A percentile compares a stretch with the other conserved stretches of the same genome.
Evolutionary conservation across 1,140 invertebrate species (phyloP).

Genomic region (Paraescarpia echinospica): DNA sequence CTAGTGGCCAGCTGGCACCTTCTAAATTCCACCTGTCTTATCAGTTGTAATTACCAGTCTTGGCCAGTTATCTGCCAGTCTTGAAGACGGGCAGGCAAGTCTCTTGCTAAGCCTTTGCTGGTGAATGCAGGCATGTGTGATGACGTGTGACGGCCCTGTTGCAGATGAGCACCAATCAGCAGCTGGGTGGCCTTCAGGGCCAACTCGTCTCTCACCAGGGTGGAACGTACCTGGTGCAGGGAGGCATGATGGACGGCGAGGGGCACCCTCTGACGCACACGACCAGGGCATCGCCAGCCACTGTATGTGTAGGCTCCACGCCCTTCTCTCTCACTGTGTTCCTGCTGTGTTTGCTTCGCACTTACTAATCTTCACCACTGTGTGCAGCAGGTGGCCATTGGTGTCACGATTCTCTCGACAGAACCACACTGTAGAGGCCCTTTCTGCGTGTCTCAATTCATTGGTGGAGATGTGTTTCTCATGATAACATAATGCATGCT

Average conservation of each 20-base stretch:
- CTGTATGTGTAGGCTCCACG: constrained; percentile 68
- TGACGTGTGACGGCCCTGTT: neutral
- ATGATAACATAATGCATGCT: neutral
- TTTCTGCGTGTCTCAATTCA: neutral
- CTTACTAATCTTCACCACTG: neutral
- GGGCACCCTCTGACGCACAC: constrained; percentile 72
- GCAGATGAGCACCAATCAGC: constrained; percentile 9
- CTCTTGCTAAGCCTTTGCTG: too few relatives aligned
- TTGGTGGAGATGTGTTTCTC: neutral
- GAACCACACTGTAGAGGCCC: neutral
- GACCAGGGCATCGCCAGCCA: constrained; percentile 83
- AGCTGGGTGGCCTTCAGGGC: constrained; percentile 51
- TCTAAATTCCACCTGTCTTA: too few relatives aligned
- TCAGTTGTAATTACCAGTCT: too few relatives aligned
- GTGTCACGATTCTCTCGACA: neutral
- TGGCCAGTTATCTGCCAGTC: too few relatives aligned
- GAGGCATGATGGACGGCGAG: constrained; percentile 65
- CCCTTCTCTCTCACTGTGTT: neutral
- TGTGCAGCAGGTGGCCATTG: neutral
- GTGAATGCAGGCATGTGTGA: neutral
- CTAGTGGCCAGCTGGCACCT: too few relatives aligned
- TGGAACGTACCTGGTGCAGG: constrained; percentile 68
- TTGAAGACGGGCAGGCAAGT: too few relatives aligned
- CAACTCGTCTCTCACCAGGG: constrained; percentile 58
- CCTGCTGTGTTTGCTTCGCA: neutral